Conservation (phyloP, 2,888 invertebrate genomes). For the Bhutanitis thaidina region DNA sequence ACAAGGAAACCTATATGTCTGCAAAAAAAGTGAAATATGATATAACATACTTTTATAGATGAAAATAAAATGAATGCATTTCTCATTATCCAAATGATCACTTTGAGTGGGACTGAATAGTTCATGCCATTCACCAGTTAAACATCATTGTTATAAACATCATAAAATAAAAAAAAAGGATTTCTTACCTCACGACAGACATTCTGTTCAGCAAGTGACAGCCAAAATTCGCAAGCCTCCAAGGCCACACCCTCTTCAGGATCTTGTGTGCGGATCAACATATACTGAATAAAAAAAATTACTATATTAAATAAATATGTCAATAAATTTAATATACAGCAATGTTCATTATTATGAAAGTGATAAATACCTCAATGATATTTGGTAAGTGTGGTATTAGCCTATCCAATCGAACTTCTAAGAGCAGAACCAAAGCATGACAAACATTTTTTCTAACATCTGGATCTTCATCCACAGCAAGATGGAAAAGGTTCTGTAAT, state of each 20-base stretch:
- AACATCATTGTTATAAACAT: no score
- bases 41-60: no score
- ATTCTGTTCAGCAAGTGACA: conserved; percentile 96
- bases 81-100: no score
- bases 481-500: conserved; percentile 91
- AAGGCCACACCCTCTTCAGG: conserved; percentile 96
- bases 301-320: no score
- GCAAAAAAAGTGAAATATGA: no score
- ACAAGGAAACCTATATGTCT: no score
- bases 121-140: no score
- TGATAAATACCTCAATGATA: conserved; percentile 89
- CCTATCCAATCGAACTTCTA: conserved; percentile 97
- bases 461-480: conserved; percentile 97
- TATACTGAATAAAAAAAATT: conserved; percentile 82
- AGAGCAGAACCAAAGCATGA: conserved; percentile 95
- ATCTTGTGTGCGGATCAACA: conserved; percentile 97
- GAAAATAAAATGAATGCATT: no score
- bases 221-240: conserved; percentile 99
- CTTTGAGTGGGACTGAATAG: no score
- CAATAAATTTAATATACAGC: no score
- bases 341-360: no score
- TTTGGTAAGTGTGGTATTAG: conserved; percentile 96
- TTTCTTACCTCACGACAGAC: conserved; percentile 88
- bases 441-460: conserved; percentile 99
- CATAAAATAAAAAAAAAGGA: no score